Percentiles rank a stretch among this genome's conserved stretches.
Conservation (phyloP, 2,113 vertebrate species). For the Dromas ardeola region DNA sequence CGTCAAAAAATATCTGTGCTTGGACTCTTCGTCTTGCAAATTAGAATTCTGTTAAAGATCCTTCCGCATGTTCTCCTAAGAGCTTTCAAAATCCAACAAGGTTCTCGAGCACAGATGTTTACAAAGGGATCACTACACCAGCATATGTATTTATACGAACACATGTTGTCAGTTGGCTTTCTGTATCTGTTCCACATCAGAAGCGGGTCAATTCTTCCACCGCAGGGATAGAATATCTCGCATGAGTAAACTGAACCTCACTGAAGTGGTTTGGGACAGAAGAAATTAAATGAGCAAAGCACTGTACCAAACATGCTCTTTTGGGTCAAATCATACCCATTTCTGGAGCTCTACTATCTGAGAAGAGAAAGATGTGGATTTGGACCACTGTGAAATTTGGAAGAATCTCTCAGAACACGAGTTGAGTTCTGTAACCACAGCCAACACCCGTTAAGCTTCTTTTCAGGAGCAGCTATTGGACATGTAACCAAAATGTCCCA, state of each 20-base stretch:
- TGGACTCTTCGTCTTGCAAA: neutral
- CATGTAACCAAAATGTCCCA: neutral
- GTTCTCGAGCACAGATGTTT: constrained; percentile 20
- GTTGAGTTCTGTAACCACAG: neutral
- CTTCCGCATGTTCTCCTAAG: neutral
- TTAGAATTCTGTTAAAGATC: neutral
- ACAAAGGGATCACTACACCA: constrained; percentile 13
- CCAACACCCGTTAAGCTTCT: neutral
- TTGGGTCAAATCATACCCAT: constrained; percentile 27
- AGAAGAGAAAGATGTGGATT: constrained; percentile 46
- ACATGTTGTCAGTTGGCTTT: constrained; percentile 24
- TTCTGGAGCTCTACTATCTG: constrained; percentile 9
- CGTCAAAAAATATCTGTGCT: neutral
- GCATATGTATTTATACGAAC: constrained; percentile 18
- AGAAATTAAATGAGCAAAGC: constrained; percentile 40
- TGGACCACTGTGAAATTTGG: neutral
- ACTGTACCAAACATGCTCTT: constrained; percentile 23
- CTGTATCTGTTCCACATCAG: constrained; percentile 56
- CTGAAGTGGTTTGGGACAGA: constrained; percentile 64
- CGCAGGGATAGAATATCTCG: constrained; percentile 33
- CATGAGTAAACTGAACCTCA: constrained; percentile 55
- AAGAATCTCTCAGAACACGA: neutral
- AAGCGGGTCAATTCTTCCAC: constrained; percentile 47
- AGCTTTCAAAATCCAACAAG: constrained; percentile 19
- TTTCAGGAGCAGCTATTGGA: neutral